These are phyloP conservation scores for Perca flavescens DNA, from an alignment of 2,113 vertebrate species.

Conservation along the genomic window DNA sequence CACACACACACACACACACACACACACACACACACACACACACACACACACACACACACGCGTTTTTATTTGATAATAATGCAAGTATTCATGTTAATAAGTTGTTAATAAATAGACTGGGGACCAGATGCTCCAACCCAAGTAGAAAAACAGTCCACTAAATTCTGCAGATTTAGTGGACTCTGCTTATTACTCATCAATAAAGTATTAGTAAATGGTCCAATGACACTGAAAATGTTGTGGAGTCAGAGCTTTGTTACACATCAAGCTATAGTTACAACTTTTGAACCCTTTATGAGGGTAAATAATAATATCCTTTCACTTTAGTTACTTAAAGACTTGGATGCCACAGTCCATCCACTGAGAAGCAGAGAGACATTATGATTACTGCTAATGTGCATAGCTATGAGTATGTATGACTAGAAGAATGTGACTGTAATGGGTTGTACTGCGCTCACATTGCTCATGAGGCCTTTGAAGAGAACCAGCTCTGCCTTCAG, in stretches of 20 bases:
- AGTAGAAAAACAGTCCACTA: too few species aligned
- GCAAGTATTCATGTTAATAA: too few species aligned
- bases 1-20: background rate
- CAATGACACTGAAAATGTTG: background rate
- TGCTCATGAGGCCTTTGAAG: slow-evolving; percentile 99
- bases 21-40: background rate
- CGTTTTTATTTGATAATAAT: too few species aligned
- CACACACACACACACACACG: background rate
- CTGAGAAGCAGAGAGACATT: background rate
- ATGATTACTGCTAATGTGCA: background rate
- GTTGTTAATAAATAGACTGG: too few species aligned
- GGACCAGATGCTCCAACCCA: too few species aligned
- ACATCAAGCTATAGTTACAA: background rate
- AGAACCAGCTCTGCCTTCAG: slow-evolving; percentile 96
- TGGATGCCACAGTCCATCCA: background rate
- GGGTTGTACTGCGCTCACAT: slow-evolving; percentile 84
- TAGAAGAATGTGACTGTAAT: background rate
- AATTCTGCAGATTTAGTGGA: too few species aligned
- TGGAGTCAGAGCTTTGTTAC: background rate
- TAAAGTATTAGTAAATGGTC: background rate
- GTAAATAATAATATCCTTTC: background rate
- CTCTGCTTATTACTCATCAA: background rate
- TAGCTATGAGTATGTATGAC: background rate
- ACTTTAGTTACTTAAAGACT: background rate
- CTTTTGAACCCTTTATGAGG: background rate